Percentiles rank a stretch among this genome's conserved stretches.
These are phyloP conservation scores for Hololepta plana DNA, from an alignment of 2,888 invertebrate genomes.

Conservation along the genomic window DNA sequence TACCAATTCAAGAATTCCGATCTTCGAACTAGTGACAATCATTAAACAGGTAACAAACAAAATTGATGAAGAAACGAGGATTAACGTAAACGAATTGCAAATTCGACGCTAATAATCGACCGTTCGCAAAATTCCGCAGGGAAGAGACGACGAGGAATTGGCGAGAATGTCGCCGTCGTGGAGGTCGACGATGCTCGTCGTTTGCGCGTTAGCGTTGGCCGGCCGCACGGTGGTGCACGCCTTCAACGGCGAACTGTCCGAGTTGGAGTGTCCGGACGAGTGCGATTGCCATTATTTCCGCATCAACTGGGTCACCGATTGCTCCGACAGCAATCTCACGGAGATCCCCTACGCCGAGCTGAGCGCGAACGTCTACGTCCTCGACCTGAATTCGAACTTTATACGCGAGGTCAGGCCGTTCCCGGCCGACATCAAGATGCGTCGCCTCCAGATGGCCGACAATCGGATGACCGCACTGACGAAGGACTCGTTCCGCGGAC, in stretches of 20 bases:
- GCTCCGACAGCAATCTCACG: constrained; percentile 55
- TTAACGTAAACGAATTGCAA: no score
- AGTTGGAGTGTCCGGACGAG: constrained; percentile 52
- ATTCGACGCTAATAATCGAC: no score
- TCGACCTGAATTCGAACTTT: constrained; percentile 53
- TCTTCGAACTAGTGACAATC: no score
- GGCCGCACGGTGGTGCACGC: no score
- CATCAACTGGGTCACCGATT: constrained; percentile 61
- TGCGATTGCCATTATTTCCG: constrained; percentile 61
- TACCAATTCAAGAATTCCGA: no score
- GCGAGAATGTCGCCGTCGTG: no score
- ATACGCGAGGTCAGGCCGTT: constrained; percentile 40
- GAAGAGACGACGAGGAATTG: no score
- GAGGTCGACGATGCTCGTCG: no score
- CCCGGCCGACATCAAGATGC: constrained; percentile 48
- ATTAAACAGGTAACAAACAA: no score
- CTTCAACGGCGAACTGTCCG: constrained; percentile 44
- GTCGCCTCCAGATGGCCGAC: constrained; percentile 49
- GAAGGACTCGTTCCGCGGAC: constrained; percentile 40
- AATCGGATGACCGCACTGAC: constrained; percentile 41
- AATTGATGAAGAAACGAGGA: no score
- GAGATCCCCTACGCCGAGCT: constrained; percentile 48
- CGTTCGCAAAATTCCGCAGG: no score
- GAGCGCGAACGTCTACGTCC: constrained; percentile 48
- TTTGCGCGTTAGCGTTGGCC: no score